Evolutionary conservation across 2,888 invertebrate genomes (phyloP), one percentile per base, ranked within the genome.

Genomic region (Allacma fusca): DNA sequence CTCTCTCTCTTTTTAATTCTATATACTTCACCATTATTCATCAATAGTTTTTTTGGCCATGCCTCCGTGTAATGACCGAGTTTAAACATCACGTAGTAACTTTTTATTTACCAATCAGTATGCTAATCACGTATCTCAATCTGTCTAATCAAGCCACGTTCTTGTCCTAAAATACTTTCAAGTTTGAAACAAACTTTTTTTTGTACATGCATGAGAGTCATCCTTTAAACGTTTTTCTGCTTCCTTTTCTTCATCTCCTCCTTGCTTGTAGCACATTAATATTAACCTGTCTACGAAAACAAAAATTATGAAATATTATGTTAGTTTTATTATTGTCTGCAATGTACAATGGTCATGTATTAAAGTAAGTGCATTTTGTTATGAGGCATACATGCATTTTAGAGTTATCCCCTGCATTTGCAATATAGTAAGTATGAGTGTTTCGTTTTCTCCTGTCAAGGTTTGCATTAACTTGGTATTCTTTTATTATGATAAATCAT

Each of bases 111-210:
- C 44, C 50, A 50, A 50, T 70, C 44, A 70, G 70, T 29, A 40
- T 73, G 28, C 73, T 62, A 73, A 73, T 73, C 73, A 73, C 73
- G 73, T 62, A 57, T 64, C 40, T 28, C 73, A 59, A 57, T 64
- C 73, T 70, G 69, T 70, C 69, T 73, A 50, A 29, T 62, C 73
- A 73, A 73, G 73, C 57, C 73, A 73, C 73, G 73, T 73, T 73
- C 73, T 28, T 57, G 50, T 57, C 57, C 71, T 50, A 62, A 73
- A 73, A 73, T 70, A 70, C 70, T 70, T 70, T 70, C 70, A 50
- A 43, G 70, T 70, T 70, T 70, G n/a, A 69, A 50, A 50, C 50
- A 69, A 50, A 50, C 50, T 1, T 50, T 50, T 50, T 50, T 50
- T 5, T 13, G 13, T 50, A 23, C 24, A 62, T 62, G 24, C 29